These are phyloP conservation scores for Mythimna impura DNA, from an alignment of 2,888 invertebrate genomes.

Conservation along the genomic window DNA sequence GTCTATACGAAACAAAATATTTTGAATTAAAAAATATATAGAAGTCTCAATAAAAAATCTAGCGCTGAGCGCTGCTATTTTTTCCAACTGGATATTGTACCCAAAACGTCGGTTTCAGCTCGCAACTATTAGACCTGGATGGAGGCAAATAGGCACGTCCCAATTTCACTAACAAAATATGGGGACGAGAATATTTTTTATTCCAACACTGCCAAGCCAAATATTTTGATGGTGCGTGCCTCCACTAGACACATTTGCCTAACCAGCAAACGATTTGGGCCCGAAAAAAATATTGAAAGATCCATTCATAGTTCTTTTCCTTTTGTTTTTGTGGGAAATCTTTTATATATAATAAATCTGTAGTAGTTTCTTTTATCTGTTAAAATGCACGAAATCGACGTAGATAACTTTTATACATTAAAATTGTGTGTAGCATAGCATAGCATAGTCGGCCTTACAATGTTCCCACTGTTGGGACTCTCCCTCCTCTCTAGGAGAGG, in stretches of 20 bases:
- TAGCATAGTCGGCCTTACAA: too few species aligned
- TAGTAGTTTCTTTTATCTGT: too few species aligned
- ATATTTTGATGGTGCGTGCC: conserved; percentile 4
- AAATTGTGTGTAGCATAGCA: too few species aligned
- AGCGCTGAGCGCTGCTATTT: background rate
- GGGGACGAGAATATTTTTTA: conserved; percentile 11
- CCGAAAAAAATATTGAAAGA: background rate
- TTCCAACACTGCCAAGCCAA: background rate
- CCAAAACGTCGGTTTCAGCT: background rate
- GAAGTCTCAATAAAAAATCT: background rate
- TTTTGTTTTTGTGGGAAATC: too few species aligned
- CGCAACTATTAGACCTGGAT: background rate
- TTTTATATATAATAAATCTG: too few species aligned
- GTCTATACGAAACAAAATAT: too few species aligned
- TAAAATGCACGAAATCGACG: too few species aligned
- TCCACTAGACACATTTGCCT: background rate
- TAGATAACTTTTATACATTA: too few species aligned
- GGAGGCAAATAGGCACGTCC: background rate
- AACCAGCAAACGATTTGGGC: background rate
- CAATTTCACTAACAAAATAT: conserved; percentile 5
- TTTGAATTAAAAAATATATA: too few species aligned
- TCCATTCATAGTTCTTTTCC: background rate
- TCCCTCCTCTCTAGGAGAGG: too few species aligned
- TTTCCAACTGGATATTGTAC: conserved; percentile 2
- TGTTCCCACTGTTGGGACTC: too few species aligned